Base-by-base conservation (phyloP, 2,113 vertebrate genomes). In the Sylvietta virens region DNA sequence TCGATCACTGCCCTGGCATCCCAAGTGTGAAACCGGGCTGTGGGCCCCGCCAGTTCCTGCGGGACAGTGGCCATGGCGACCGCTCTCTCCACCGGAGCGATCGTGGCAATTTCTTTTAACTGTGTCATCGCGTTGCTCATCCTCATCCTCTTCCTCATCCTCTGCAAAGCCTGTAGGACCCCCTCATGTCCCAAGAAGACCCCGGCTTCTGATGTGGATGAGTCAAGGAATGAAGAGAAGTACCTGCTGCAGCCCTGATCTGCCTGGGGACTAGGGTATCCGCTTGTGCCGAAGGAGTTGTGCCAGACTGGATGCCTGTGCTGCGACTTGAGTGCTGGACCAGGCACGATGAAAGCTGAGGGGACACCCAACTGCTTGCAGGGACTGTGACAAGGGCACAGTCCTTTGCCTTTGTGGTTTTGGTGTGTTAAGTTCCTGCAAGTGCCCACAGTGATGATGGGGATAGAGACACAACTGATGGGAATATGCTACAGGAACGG, bases 161-260 rank as follows among this genome's bases (percentile, higher is more conserved):
- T 98, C 69, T 98, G 98, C 96, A 98, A 98, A 96, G 98, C 98
- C 76, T 98, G 98, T 96, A 97, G 97, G 89, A 98, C 98, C 31
- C 98, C 98, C 4, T 98, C 98, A 1, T 98, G 98, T 94, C 98
- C 98, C 30, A 96, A 94, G 81, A 97, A 98, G 92, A 97, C 76
- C 3, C 91, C 97, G 0, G 91, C 95, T 4, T 94, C 98, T 19
- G 98, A 98, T 31, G 27, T 33, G 3, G 97, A 98, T 16, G 97
- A 98, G 74, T 80, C 95, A 35, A 97, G 82, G 89, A 98, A 98
- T 4, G 98, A 98, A 94, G 98, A 98, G 81, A 98, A 98, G 93
- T 98, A 98, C 88, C 93, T 98, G 53, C 97, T 98, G 73, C 98
- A 98, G 87, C 97, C 97, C 47, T 98, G 97, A 98, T 80, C 61